A percentile compares a stretch with the other conserved stretches of the same genome.
These are phyloP conservation scores for Ladona fulva DNA, from an alignment of 1,140 invertebrate species.

Conservation along the genomic window DNA sequence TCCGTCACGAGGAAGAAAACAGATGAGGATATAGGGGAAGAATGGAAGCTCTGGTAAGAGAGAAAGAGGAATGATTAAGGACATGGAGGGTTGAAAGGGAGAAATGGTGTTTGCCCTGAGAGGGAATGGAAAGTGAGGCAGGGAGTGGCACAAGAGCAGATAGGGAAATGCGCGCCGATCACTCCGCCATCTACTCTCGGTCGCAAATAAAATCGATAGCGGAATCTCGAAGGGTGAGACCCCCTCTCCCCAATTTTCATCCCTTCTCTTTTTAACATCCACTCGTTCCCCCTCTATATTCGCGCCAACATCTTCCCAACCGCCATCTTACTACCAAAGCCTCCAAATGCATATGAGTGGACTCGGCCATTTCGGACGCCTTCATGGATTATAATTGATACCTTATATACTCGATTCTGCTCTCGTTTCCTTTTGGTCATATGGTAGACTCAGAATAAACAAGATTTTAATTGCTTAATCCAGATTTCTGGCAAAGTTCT, in stretches of 20 bases:
- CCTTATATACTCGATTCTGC: too few relatives aligned
- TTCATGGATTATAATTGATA: too few relatives aligned
- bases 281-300: not conserved
- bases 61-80: not conserved
- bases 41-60: too few relatives aligned
- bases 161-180: conserved; percentile 1
- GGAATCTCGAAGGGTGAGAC: not conserved
- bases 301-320: not conserved
- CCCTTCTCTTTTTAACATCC: not conserved
- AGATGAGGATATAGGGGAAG: too few relatives aligned
- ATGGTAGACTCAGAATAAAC: too few relatives aligned
- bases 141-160: not conserved
- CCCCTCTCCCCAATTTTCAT: not conserved
- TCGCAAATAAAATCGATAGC: not conserved
- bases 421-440: too few relatives aligned
- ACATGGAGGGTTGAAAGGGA: not conserved
- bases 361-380: too few relatives aligned
- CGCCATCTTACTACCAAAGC: not conserved
- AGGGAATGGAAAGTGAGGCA: not conserved
- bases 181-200: not conserved
- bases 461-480: too few relatives aligned
- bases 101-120: not conserved
- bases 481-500: too few relatives aligned
- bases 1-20: too few relatives aligned
- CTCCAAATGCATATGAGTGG: not conserved